These are phyloP conservation scores for Andrena dorsata DNA, from an alignment of 2,888 invertebrate species.

Conservation along the genomic window DNA sequence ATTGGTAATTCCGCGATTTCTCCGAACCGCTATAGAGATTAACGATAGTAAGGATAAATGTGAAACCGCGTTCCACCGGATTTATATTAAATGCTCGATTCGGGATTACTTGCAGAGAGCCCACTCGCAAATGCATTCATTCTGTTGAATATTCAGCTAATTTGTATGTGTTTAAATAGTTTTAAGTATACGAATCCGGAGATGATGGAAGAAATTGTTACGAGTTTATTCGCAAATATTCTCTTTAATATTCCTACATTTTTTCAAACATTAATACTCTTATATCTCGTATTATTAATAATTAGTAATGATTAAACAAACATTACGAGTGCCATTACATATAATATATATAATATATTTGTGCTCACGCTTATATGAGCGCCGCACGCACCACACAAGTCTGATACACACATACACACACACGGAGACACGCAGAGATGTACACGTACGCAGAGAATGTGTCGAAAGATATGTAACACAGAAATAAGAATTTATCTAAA, in stretches of 20 bases:
- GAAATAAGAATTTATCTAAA: conserved; percentile 41
- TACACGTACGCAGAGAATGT: conserved; percentile 16
- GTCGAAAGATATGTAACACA: conserved; percentile 54
- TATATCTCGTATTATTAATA: conserved; percentile 60
- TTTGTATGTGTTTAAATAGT: conserved; percentile 1
- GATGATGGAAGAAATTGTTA: conserved; percentile 33
- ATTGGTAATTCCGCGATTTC: neutral
- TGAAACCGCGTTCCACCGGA: no score
- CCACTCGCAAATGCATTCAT: neutral
- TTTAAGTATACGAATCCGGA: conserved; percentile 24
- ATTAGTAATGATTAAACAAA: conserved; percentile 56
- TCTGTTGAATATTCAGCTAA: neutral
- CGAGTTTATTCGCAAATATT: conserved; percentile 57
- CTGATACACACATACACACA: neutral
- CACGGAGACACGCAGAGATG: neutral
- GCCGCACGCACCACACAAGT: conserved; percentile 1
- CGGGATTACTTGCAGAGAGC: no score
- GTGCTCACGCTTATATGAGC: conserved; percentile 35
- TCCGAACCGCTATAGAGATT: neutral
- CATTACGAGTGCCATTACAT: conserved; percentile 60
- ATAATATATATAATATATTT: conserved; percentile 28
- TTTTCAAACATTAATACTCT: conserved; percentile 59
- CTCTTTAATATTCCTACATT: conserved; percentile 63
- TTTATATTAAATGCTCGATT: no score
- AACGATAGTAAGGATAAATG: neutral